A percentile compares a stretch with the other conserved stretches of the same genome.
Conservation (phyloP, 2,888 invertebrate genomes). For the Drosophila fulvimacula region DNA sequence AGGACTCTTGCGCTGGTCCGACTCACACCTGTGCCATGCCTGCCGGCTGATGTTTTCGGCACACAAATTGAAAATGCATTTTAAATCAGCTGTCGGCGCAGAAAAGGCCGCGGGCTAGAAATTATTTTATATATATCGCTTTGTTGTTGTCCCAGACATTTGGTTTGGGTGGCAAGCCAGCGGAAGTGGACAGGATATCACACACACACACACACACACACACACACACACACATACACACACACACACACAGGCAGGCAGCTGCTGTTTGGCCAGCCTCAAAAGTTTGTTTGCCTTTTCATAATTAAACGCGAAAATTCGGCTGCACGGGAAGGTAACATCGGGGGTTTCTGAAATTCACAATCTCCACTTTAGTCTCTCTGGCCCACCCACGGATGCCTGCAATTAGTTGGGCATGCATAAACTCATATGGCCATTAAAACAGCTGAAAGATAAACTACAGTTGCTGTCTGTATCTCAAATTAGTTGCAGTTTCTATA, state of each 20-base stretch:
- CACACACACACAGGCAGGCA: conserved; percentile 27
- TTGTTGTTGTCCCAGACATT: conserved; percentile 64
- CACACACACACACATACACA: conserved; percentile 31
- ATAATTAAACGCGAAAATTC: conserved; percentile 80
- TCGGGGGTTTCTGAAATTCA: neutral
- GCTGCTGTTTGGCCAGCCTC: conserved; percentile 39
- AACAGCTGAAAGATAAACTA: conserved; percentile 68
- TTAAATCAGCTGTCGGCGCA: conserved; percentile 72
- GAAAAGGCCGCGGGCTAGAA: conserved; percentile 66
- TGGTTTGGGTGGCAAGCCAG: conserved; percentile 16
- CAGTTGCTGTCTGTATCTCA: conserved; percentile 58
- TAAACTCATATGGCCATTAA: conserved; percentile 54
- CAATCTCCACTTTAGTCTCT: neutral
- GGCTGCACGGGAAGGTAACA: too few relatives aligned
- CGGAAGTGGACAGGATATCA: conserved; percentile 50
- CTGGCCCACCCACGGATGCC: conserved; percentile 62
- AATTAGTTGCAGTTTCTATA: conserved; percentile 69
- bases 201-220: conserved; percentile 31
- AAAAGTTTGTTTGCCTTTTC: conserved; percentile 61
- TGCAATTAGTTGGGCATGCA: conserved; percentile 66
- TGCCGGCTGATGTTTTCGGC: conserved; percentile 14
- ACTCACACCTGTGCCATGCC: conserved; percentile 7
- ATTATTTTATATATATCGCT: conserved; percentile 53
- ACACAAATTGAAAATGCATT: conserved; percentile 78
- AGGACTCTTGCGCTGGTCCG: conserved; percentile 45